Evolutionary conservation across 2,888 invertebrate genomes (phyloP).

Genomic region (Drosophila vallismaia): DNA sequence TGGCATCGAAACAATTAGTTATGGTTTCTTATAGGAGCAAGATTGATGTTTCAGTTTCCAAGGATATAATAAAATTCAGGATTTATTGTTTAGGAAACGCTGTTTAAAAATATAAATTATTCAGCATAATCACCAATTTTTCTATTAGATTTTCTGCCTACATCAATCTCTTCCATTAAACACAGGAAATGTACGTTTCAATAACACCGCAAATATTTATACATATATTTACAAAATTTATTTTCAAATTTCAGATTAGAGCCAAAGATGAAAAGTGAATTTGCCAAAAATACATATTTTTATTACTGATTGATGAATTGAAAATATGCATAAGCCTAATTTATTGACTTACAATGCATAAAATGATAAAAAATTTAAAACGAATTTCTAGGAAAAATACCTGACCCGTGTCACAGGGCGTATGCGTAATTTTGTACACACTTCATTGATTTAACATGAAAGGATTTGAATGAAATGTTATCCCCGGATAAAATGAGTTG

Average conservation of each 20-base stretch:
- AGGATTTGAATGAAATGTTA: neutral
- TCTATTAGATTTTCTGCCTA: conserved; percentile 1
- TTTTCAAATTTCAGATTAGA: conserved; percentile 20
- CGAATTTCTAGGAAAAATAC: neutral
- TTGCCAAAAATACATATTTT: neutral
- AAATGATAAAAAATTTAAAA: neutral
- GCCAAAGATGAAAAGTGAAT: conserved; percentile 30
- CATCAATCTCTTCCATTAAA: conserved; percentile 7
- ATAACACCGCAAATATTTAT: conserved; percentile 19
- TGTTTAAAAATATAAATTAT: neutral
- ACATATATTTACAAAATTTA: conserved; percentile 29
- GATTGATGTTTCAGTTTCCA: neutral
- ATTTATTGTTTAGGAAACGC: neutral
- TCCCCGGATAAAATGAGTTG: conserved; percentile 24
- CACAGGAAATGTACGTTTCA: conserved; percentile 36
- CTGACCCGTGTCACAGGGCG: conserved; percentile 22
- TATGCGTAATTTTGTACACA: conserved; percentile 32
- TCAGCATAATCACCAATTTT: conserved; percentile 6
- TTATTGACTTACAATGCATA: neutral
- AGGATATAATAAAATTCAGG: neutral
- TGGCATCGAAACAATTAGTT: conserved; percentile 35
- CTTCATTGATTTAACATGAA: conserved; percentile 36
- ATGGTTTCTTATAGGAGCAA: conserved; percentile 16
- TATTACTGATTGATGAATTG: conserved; percentile 17
- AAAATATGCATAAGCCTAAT: conserved; percentile 6